These are phyloP conservation scores for Oostethus manadensis DNA, from an alignment of 2,113 vertebrate genomes.

Conservation along the genomic window DNA sequence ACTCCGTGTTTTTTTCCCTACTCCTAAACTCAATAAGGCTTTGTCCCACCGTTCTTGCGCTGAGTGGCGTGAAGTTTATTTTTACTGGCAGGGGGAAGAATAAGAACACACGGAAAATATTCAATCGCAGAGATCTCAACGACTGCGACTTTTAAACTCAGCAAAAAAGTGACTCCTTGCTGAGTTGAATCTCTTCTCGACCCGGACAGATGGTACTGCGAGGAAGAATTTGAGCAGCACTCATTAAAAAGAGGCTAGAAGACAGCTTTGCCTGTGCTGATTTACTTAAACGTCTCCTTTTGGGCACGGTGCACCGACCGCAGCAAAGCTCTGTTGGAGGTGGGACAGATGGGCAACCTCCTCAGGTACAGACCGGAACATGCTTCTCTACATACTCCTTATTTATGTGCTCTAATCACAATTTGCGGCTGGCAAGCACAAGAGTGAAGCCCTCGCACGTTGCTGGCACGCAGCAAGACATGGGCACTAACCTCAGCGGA, in stretches of 20 bases:
- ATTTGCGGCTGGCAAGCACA: constrained; percentile 55
- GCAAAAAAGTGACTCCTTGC: constrained; percentile 26
- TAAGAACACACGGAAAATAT: constrained; percentile 33
- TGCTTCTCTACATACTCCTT: constrained; percentile 11
- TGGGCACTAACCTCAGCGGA: constrained; percentile 68
- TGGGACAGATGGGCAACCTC: constrained; percentile 48
- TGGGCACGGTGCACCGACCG: constrained; percentile 27
- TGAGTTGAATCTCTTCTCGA: constrained; percentile 43
- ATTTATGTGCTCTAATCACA: constrained; percentile 64
- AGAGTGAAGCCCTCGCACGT: constrained; percentile 51
- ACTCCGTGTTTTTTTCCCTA: constrained; percentile 15
- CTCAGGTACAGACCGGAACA: constrained; percentile 27
- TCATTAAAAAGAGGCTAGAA: constrained; percentile 54
- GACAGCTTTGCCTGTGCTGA: constrained; percentile 51
- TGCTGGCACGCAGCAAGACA: constrained; percentile 54
- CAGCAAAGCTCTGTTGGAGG: constrained; percentile 33
- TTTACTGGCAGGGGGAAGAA: constrained; percentile 30
- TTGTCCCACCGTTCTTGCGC: constrained; percentile 28
- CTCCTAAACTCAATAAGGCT: constrained; percentile 22
- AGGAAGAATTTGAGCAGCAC: constrained; percentile 42
- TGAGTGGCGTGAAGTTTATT: constrained; percentile 43
- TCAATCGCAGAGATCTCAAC: constrained; percentile 21
- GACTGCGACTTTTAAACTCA: constrained; percentile 18
- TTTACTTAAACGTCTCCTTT: constrained; percentile 57
- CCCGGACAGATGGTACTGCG: constrained; percentile 60